Base-by-base conservation (phyloP, 2,797 vertebrate species). In the Cossypha caffra region DNA sequence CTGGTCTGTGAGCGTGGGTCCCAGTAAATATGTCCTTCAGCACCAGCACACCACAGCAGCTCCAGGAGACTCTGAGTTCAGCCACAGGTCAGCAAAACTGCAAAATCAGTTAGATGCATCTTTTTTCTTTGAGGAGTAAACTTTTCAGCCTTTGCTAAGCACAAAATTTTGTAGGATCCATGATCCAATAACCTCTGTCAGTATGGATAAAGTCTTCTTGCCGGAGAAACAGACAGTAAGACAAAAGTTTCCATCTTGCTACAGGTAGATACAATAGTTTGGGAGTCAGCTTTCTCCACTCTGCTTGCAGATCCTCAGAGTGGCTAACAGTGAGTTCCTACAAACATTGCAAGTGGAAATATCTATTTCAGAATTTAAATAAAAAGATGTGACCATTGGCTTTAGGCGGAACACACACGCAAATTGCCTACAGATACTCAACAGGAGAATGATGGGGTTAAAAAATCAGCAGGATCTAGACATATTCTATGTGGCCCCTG, bases 31-130 rank as follows among this genome's bases (percentile, higher is more conserved):
- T 7, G 15, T 63, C 52, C 21, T 40, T 71, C 23, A 77, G 42
- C 6, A 7, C 5, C 42, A 78, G 31, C 0, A 2, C 26, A 54
- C 29, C 2, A 1, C 51, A 42, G 29, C 64, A 80, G 12, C 42
- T 64, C 24, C 28, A 61, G 58, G 20, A 84, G 54, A 33, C 10
- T 77, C 55, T 67, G 57, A 66, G 40, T 5, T 80, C 24, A 66
- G 24, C 20, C 63, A 82, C 7, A 42, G 19, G 15, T 37, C 42
- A 76, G 28, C 7, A 83, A 72, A 88, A 24, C 11, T 69, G 10
- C 21, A 64, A 25, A 5, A 29, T 57, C 33, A 47, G 16, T 67
- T 51, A 16, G 5, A 55, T 6, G 3, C 3, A 16, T 17, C 21
- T 64, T 78, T 48, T 28, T 45, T 84, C 59, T 66, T 66, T 58